These are phyloP conservation scores for Euglossa dilemma DNA, from an alignment of 1,140 invertebrate genomes.

Conservation along the genomic window DNA sequence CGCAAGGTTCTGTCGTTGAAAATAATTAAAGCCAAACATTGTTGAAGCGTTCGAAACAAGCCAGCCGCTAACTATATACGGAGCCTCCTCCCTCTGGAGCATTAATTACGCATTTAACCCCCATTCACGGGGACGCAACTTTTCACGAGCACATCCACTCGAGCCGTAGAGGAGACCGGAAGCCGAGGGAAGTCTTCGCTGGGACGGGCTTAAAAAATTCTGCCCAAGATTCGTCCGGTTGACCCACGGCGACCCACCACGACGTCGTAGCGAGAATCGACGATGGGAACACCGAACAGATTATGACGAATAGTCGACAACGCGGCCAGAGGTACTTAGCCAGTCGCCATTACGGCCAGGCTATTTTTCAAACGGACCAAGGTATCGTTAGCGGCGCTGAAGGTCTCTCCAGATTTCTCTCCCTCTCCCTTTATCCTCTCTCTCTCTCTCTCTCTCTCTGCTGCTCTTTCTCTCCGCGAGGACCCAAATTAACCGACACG, in stretches of 20 bases:
- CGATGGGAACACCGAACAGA: constrained; percentile 37
- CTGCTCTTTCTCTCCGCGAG: not conserved
- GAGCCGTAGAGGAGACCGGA: not conserved
- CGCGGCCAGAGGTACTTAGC: constrained; percentile 44
- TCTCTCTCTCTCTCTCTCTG: too few species aligned
- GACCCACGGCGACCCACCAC: not conserved
- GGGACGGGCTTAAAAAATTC: not conserved
- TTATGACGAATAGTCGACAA: constrained; percentile 61
- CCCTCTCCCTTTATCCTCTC: not conserved
- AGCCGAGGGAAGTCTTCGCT: too few species aligned
- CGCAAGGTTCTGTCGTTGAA: not conserved
- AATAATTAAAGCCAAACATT: constrained; percentile 10
- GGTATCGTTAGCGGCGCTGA: constrained; percentile 56
- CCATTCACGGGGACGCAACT: not conserved
- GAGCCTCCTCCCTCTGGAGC: not conserved
- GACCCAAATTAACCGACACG: constrained; percentile 50
- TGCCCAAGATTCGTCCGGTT: not conserved
- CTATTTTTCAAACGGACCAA: constrained; percentile 57
- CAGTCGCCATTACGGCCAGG: constrained; percentile 43
- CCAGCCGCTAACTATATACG: not conserved
- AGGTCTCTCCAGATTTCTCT: not conserved
- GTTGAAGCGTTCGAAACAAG: constrained; percentile 3
- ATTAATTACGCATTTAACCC: constrained; percentile 17
- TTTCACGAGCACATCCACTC: constrained; percentile 12
- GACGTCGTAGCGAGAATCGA: too few species aligned